phyloP scores from a whole-genome alignment of 1,140 invertebrate species.

The Halesus radiatus region DNA sequence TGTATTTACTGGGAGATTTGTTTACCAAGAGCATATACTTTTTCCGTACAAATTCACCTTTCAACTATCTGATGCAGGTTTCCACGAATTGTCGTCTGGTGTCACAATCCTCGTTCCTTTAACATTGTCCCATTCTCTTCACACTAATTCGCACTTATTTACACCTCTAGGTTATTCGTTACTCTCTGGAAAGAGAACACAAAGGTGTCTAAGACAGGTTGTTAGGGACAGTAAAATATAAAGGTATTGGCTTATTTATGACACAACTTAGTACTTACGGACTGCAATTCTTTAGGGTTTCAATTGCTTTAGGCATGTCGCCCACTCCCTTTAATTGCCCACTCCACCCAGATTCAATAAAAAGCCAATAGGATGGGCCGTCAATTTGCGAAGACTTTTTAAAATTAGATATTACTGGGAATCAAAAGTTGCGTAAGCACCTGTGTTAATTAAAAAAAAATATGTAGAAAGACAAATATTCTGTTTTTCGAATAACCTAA shows the following conservation, averaged over 20 bases:
- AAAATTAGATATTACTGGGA: no score
- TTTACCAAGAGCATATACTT: no score
- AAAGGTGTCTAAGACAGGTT: background rate
- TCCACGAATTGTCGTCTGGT: background rate
- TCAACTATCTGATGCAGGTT: no score
- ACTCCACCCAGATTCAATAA: background rate
- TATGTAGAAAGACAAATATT: no score
- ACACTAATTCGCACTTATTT: background rate
- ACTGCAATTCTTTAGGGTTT: slow-evolving; percentile 22
- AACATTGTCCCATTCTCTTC: background rate
- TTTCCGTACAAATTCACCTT: no score
- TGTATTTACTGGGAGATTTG: no score
- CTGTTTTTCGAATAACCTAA: no score
- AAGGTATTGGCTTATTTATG: slow-evolving; percentile 17
- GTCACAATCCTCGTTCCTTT: background rate
- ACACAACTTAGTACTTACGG: slow-evolving; percentile 12
- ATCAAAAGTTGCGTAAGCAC: no score
- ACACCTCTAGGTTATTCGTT: background rate
- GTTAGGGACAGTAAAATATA: background rate
- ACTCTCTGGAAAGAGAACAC: background rate
- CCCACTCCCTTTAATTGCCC: slow-evolving; percentile 18
- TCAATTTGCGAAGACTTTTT: no score
- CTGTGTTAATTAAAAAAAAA: no score
- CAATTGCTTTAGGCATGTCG: slow-evolving; percentile 29
- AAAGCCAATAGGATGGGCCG: background rate